phyloP scores from a whole-genome alignment of 1,140 invertebrate species.

The Grapholita molesta region DNA sequence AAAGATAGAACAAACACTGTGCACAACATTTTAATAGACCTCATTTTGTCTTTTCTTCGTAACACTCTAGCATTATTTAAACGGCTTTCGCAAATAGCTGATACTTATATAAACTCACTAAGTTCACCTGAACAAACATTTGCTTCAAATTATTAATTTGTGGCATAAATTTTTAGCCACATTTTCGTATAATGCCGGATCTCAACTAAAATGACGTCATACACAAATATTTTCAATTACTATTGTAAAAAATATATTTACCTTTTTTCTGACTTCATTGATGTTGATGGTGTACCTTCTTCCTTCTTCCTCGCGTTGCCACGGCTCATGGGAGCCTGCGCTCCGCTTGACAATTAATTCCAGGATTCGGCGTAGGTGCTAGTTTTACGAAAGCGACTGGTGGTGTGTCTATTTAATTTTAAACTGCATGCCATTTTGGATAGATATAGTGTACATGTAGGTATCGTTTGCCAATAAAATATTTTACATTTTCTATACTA shows the following conservation, averaged over 20 bases:
- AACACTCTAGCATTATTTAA: background rate
- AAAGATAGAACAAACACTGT: background rate
- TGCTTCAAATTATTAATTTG: background rate
- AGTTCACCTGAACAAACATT: background rate
- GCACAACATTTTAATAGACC: background rate
- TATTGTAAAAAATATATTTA: background rate
- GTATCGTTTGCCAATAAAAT: no score
- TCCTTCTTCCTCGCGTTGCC: no score
- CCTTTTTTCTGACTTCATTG: background rate
- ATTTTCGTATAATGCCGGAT: background rate
- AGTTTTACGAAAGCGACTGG: no score
- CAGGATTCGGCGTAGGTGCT: no score
- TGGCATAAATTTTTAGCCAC: background rate
- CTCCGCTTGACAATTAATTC: no score
- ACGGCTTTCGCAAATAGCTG: background rate
- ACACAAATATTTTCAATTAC: background rate
- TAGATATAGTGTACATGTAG: no score
- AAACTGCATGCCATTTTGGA: no score
- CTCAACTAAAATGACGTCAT: background rate
- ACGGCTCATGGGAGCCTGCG: no score
- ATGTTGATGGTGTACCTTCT: no score
- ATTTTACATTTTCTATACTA: no score
- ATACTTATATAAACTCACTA: background rate
- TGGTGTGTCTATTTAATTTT: no score
- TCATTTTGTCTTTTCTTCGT: background rate